Base-by-base conservation (phyloP, 92 coral and sea anemone species). In the Phenganax subtilis region DNA sequence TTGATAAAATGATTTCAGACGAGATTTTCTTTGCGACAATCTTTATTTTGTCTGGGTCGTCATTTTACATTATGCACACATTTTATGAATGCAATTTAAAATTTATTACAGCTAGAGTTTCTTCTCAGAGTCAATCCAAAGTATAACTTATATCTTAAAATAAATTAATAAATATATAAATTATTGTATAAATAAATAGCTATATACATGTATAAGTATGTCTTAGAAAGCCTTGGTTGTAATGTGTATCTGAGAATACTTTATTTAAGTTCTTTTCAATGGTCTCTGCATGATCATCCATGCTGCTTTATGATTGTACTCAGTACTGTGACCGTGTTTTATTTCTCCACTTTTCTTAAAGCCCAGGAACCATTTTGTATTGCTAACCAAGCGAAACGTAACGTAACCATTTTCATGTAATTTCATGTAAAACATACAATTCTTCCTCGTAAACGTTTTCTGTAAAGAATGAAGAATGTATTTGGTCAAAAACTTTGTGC, bases 301-400 rank as follows among this genome's bases (percentile, higher is more conserved):
- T 10, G 73, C 73, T 3, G 73, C 73, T 12, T 68, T 30, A 20
- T 68, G 73, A 37, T 68, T 1, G 0, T 10, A 68, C 14, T 30
- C 52, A 0, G 73, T 68, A 0, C 16, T 28, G 11, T 68, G 53
- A 10, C 73, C 73, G 37, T 30, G 73, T 68, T 28, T 30, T 5
- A 53, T 30, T 7, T 68, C 16, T 0, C 73, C 73, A 10, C n/a
- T 68, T 37, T 28, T 29, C 73, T 68, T 68, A 20, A 68, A 68
- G 47, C 73, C 73, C 73, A 68, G 54, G 47, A 10, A 68, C 20
- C 52, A 11, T 2, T 30, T 68, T 20, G 31, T 53, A 30, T 68
- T 28, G 73, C 73, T 68, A 3, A 37, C 73, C 73, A 68, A 27
- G 16, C 73, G 73, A 68, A 68, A 68, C 14, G 73, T 68, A 20